Evolutionary conservation across 2,113 vertebrate genomes (phyloP), one percentile per base, ranked within the genome.

Genomic region (Melanerpes formicivorus): DNA sequence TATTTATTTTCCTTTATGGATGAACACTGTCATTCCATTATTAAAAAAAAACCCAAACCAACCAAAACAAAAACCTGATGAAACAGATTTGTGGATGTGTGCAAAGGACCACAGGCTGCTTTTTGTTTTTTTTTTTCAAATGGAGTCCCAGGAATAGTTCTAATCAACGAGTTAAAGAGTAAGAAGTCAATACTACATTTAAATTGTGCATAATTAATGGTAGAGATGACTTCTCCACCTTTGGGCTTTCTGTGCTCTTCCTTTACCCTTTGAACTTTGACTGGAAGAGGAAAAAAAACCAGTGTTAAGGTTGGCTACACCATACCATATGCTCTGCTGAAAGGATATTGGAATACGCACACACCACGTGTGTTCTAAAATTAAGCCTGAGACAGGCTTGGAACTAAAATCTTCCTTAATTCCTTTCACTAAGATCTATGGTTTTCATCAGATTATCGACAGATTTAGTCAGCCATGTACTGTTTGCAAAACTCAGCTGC

Each of bases 401-500:
- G 42, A 87, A 90, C 65, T 91, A 87, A 85, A 87, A 72, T 67
- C 58, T 90, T 93, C 50, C 54, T 74, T 92, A 91, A 80, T 91
- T 92, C 82, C 62, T 93, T 87, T 90, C 90, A 58, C 69, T 77
- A 62, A 94, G 69, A 82, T 93, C 72, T 86, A 11, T 86, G 82
- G 65, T 85, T 96, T 94, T 87, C 90, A 93, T 95, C 92, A 87
- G 78, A 84, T 92, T 94, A 96, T 93, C 11, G 29, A 87, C 74
- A 95, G 83, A 92, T 93, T 79, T 90, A 94, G 80, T 88, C 74
- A 95, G 29, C 58, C 44, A 3, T 69, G 29, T 78, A 40, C 62
- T 77, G 84, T 86, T 93, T 79, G 70, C 84, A 90, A 91, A 87
- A 96, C 37, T 89, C 72, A 65, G n/a, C 69, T 87, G 72, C 75